Evolutionary conservation across 35 echinoderm and acorn worm species (phyloP).

Genomic region (Ophioderma brevispina): DNA sequence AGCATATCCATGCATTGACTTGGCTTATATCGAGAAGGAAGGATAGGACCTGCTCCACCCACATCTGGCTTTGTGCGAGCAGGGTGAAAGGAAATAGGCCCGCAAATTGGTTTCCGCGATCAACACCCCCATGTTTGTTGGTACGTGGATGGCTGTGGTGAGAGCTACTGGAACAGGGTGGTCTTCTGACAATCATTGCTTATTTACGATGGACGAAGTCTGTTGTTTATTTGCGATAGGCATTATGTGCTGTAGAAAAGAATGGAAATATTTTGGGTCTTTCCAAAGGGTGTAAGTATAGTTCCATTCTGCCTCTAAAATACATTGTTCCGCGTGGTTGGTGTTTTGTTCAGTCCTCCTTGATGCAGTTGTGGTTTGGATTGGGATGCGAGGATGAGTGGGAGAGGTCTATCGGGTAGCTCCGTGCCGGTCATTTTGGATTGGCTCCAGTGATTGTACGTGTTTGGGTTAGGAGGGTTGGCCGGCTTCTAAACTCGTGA

Average conservation of each 20-base stretch:
- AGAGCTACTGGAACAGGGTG: not conserved
- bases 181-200: no score
- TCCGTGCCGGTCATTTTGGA: no score
- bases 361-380: not conserved
- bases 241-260: not conserved
- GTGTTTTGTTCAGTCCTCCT: not conserved
- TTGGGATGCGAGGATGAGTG: no score
- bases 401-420: no score
- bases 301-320: not conserved
- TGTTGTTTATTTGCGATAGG: not conserved
- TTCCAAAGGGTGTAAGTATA: not conserved
- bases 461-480: not conserved
- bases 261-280: not conserved
- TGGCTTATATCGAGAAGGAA: constrained; percentile 38
- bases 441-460: not conserved
- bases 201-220: not conserved
- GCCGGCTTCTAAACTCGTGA: not conserved
- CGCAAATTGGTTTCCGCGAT: constrained; percentile 24
- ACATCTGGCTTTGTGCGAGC: not conserved
- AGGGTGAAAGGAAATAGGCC: not conserved
- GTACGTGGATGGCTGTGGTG: constrained; percentile 20
- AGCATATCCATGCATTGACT: constrained; percentile 26
- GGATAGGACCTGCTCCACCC: constrained; percentile 26
- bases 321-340: not conserved
- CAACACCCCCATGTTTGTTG: constrained; percentile 52